These are phyloP conservation scores for Cheilosia pagana DNA, from an alignment of 2,888 invertebrate genomes.

Conservation along the genomic window DNA sequence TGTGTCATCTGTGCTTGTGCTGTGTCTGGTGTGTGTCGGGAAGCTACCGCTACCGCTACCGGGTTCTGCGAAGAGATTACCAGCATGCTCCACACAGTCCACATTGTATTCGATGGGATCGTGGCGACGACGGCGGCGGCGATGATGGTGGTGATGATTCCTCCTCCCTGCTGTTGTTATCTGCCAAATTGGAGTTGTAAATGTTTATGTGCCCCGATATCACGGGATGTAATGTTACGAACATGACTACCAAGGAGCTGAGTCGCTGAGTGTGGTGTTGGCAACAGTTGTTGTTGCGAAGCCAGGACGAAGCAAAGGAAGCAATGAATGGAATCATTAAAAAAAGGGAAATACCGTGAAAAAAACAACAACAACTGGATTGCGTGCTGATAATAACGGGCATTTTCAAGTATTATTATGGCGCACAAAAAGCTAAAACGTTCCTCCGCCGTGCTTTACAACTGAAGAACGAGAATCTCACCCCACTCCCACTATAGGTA, in stretches of 20 bases:
- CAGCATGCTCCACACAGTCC: conserved; percentile 24
- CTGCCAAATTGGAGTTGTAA: conserved; percentile 75
- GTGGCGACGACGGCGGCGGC: conserved; percentile 29
- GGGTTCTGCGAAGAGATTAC: conserved; percentile 65
- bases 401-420: conserved; percentile 76
- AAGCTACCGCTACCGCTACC: conserved; percentile 56
- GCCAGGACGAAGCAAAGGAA: conserved; percentile 50
- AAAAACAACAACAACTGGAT: conserved; percentile 69
- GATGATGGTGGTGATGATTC: conserved; percentile 19
- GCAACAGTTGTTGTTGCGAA: conserved; percentile 64
- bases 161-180: conserved; percentile 62
- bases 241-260: conserved; percentile 72
- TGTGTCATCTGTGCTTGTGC: conserved; percentile 68
- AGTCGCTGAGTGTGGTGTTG: conserved; percentile 52
- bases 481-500: conserved; percentile 58
- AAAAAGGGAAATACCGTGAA: neutral
- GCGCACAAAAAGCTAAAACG: conserved; percentile 73
- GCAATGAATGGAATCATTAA: conserved; percentile 72
- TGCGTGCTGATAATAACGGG: conserved; percentile 77
- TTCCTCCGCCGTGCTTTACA: conserved; percentile 66
- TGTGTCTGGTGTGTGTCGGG: conserved; percentile 29
- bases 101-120: conserved; percentile 41
- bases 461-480: conserved; percentile 41
- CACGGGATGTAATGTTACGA: conserved; percentile 73
- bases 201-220: conserved; percentile 73